Conservation (phyloP, 2,113 vertebrate genomes). For the Peromyscus polionotus region DNA sequence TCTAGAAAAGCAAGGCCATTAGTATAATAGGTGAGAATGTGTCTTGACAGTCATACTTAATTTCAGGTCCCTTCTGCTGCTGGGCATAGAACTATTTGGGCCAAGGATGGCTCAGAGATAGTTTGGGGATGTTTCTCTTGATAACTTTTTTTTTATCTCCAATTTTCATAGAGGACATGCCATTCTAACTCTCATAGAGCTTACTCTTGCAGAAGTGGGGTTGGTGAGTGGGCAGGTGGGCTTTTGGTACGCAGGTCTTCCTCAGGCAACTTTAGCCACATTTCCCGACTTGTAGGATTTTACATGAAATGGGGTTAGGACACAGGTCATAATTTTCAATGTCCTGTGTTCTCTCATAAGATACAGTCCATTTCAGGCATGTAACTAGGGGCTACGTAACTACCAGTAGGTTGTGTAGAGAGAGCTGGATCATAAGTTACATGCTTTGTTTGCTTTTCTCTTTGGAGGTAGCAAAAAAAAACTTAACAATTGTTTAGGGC, state of each 20-base stretch:
- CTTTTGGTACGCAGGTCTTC: neutral
- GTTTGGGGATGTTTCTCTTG: neutral
- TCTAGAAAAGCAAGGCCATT: neutral
- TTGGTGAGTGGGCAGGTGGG: no score
- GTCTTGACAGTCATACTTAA: neutral
- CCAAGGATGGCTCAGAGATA: neutral
- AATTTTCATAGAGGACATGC: neutral
- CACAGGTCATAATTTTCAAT: neutral
- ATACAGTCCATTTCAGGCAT: neutral
- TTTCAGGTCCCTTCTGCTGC: neutral
- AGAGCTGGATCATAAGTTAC: neutral
- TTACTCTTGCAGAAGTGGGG: neutral
- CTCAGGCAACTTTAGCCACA: neutral
- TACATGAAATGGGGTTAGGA: neutral
- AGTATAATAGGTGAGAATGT: neutral
- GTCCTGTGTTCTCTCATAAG: neutral
- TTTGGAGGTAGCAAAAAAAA: constrained; percentile 67
- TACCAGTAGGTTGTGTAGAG: neutral
- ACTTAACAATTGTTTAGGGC: constrained; percentile 78
- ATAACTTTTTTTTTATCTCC: neutral
- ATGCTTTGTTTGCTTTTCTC: constrained; percentile 66
- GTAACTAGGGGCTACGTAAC: constrained; percentile 41
- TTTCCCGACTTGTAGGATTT: constrained; percentile 20
- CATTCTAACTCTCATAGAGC: neutral
- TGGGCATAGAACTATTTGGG: neutral